Base-by-base conservation (phyloP, 2,797 vertebrate genomes). In the Hylomyscus alleni region DNA sequence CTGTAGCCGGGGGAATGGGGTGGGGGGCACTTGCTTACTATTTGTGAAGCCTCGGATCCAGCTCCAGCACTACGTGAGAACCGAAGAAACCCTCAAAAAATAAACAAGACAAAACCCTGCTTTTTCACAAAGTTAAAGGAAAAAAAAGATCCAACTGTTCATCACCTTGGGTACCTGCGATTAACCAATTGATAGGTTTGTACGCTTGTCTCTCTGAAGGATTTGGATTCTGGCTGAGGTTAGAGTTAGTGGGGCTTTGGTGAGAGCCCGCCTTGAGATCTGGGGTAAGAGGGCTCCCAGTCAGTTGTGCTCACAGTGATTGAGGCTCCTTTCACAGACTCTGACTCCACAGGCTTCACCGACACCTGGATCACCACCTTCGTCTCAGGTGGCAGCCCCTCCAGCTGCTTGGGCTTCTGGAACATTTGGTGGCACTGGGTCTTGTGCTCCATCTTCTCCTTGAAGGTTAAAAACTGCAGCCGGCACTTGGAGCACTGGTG, bases 391-490 rank as follows among this genome's bases (percentile, higher is more conserved):
- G 97, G 97, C 58, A 97, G 80, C 72, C 97, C 97, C 89, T 98
- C 97, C 10, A 97, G 93, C 20, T 97, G 97, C 26, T 96, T 72
- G n/a, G 97, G 97, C 65, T 96, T 97, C 95, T 94, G 91, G 91
- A 98, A 97, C 90, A 95, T 98, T 86, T 96, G 97, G 90, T 98
- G 97, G 89, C 26, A 96, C 22, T 81, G 95, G n/a, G 97, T 98
- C 90, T 97, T 97, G 52, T 98, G 97, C 86, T 98, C 97, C 97
- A 98, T 97, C 93, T 98, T 98, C 82, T 98, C 96, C 86, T 97
- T 98, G 91, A 97, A 98, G 72, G 97, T 97, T 91, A 98, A 89
- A 91, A 98, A 98, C 95, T 97, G 97, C 1, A 98, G 86, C 58
- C 97, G 95, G 75, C 97, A 98, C 22, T 96, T 97, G 77, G 97